These are phyloP conservation scores for Scolanthus callimorphus DNA, from an alignment of 92 coral and sea anemone genomes.

Conservation along the genomic window DNA sequence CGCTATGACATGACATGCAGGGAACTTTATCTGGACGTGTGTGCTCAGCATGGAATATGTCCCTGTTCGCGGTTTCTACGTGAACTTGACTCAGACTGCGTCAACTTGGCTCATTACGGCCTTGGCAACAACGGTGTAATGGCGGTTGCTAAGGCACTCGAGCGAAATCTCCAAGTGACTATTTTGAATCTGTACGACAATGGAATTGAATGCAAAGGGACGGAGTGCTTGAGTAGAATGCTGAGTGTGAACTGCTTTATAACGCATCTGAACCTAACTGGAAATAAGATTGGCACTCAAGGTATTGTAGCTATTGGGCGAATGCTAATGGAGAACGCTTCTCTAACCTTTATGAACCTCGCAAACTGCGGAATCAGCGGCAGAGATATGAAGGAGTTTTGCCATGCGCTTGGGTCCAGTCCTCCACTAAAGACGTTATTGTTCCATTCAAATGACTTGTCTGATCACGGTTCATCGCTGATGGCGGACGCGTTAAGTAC, in stretches of 20 bases:
- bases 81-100: conserved; percentile 25
- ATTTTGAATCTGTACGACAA: conserved; percentile 45
- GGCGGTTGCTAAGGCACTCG: conserved; percentile 51
- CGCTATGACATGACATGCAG: conserved; percentile 13
- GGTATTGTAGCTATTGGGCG: conserved; percentile 42
- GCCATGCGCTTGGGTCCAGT: conserved; percentile 28
- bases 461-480: conserved; percentile 38
- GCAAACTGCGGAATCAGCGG: conserved; percentile 48
- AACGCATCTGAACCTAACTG: conserved; percentile 45
- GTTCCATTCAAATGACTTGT: conserved; percentile 50
- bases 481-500: conserved; percentile 16
- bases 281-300: conserved; percentile 33
- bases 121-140: conserved; percentile 50
- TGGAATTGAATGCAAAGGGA: conserved; percentile 33
- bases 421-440: conserved; percentile 30
- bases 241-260: conserved; percentile 58
- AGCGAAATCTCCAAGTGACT: conserved; percentile 36
- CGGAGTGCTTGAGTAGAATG: conserved; percentile 38
- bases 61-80: conserved; percentile 52
- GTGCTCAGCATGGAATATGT: conserved; percentile 12
- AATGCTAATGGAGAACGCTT: conserved; percentile 55
- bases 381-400: conserved; percentile 35
- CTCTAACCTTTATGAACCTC: conserved; percentile 42
- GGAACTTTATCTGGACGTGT: conserved; percentile 42
- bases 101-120: conserved; percentile 58